Conservation (phyloP, 2,113 vertebrate species). For the Mobula birostris region DNA sequence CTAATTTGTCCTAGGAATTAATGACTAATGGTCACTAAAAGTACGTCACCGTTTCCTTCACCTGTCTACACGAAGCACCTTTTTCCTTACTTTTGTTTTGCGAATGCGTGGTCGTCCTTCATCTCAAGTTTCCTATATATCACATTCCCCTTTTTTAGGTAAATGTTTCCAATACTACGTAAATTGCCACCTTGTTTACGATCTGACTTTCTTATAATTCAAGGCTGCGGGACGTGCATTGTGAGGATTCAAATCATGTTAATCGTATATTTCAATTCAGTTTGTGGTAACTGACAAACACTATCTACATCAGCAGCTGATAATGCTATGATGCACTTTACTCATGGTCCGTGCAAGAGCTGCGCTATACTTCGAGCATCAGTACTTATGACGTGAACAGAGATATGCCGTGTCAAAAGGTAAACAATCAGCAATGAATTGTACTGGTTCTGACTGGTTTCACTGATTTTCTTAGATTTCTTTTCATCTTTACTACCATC, state of each 20-base stretch:
- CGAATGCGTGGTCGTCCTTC: background rate
- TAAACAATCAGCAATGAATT: background rate
- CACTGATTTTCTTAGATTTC: background rate
- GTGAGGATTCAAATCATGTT: background rate
- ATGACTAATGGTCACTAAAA: constrained; percentile 8
- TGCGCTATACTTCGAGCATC: background rate
- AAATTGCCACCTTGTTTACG: background rate
- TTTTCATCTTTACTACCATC: background rate
- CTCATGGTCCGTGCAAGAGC: background rate
- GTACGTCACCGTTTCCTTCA: background rate
- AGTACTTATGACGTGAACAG: background rate
- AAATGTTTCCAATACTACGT: background rate
- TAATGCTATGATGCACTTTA: background rate
- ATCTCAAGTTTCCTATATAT: background rate
- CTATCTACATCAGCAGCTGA: background rate
- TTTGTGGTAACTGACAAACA: constrained; percentile 9
- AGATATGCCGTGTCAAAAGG: background rate
- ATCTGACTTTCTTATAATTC: background rate
- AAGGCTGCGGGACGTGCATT: too few relatives aligned
- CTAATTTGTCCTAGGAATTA: constrained; percentile 19
- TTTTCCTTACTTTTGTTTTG: background rate
- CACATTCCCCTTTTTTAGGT: background rate
- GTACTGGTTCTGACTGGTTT: background rate
- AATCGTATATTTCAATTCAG: background rate
- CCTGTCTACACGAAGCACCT: background rate